phyloP scores from a whole-genome alignment of 2,888 invertebrate species.

The Amblyjoppa proteus region DNA sequence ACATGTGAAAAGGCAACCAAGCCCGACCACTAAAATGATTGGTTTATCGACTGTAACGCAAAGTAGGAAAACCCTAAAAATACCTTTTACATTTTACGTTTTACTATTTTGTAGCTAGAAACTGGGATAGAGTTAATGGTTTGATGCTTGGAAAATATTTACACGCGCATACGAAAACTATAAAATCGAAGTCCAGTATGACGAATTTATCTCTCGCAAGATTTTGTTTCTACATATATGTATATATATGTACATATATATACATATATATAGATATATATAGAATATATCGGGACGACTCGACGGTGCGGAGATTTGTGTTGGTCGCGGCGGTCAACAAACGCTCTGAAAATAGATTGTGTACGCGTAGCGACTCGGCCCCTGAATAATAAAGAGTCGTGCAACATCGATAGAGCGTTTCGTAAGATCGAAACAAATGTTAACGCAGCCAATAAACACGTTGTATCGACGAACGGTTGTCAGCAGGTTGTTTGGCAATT shows the following conservation, averaged over 20 bases:
- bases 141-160: not conserved
- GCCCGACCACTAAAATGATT: not conserved
- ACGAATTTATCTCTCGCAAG: constrained; percentile 15
- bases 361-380: constrained; percentile 31
- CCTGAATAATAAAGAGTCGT: constrained; percentile 9
- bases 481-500: constrained; percentile 8
- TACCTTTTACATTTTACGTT: not conserved
- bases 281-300: constrained; percentile 10
- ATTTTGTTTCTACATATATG: not conserved
- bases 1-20: not conserved
- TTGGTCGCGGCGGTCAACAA: constrained; percentile 72
- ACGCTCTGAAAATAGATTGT: constrained; percentile 72
- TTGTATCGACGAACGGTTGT: not conserved
- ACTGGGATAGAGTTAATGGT: not conserved
- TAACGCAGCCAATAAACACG: not conserved
- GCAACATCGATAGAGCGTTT: not conserved
- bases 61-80: not conserved
- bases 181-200: constrained; percentile 18
- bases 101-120: not conserved
- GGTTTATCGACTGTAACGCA: not conserved
- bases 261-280: not conserved
- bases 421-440: not conserved
- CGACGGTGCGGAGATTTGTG: not conserved
- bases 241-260: not conserved
- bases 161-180: not conserved